A percentile compares a stretch with the other conserved stretches of the same genome.
phyloP scores from a whole-genome alignment of 1,140 invertebrate species.

The Drosophila busckii region DNA sequence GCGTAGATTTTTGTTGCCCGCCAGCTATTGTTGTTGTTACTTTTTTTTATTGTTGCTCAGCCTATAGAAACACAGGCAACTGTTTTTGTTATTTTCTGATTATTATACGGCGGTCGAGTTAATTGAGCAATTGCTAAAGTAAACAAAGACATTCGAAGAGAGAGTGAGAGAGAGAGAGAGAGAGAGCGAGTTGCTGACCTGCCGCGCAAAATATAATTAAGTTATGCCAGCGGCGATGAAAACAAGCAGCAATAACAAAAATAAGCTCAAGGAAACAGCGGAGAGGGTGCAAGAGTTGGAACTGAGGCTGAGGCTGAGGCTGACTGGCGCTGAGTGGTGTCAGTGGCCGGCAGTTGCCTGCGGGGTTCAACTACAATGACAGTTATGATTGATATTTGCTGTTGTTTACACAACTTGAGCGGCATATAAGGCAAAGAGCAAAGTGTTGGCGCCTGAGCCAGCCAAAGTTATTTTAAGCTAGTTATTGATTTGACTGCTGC shows the following conservation, averaged over 20 bases:
- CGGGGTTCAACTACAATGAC: constrained; percentile 3
- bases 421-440: no score
- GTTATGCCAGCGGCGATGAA: constrained; percentile 32
- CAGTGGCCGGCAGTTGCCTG: neutral
- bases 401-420: no score
- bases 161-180: neutral
- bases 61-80: no score
- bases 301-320: neutral
- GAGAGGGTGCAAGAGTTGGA: neutral
- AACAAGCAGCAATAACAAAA: constrained; percentile 26
- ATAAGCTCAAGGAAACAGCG: constrained; percentile 5
- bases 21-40: constrained; percentile 3
- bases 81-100: constrained; percentile 23
- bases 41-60: constrained; percentile 4
- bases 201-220: constrained; percentile 47
- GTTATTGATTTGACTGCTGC: no score
- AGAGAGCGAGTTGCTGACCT: neutral
- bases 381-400: constrained; percentile 10
- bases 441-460: no score
- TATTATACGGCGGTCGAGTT: constrained; percentile 49
- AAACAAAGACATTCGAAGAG: constrained; percentile 34
- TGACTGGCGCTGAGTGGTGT: no score
- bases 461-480: no score
- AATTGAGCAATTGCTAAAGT: constrained; percentile 55
- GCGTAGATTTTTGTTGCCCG: constrained; percentile 22